phyloP scores from a whole-genome alignment of 2,888 invertebrate genomes.

The Rhingia campestris region DNA sequence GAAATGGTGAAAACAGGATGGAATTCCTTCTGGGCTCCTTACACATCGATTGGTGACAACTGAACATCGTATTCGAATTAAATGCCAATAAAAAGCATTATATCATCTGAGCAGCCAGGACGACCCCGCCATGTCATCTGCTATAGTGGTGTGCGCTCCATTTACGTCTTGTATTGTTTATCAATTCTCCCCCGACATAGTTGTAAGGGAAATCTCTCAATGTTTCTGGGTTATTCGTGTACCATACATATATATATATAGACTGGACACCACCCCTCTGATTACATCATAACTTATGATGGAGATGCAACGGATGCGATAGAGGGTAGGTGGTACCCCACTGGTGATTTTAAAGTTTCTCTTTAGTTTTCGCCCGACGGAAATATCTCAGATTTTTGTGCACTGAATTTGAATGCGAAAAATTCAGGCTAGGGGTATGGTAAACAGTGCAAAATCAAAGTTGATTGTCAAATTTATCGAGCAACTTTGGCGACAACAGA shows the following conservation, averaged over 20 bases:
- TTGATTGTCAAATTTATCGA: constrained; percentile 55
- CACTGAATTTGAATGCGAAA: constrained; percentile 47
- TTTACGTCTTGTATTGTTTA: constrained; percentile 48
- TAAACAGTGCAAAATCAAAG: constrained; percentile 57
- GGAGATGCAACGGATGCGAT: constrained; percentile 60
- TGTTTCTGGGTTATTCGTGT: constrained; percentile 17
- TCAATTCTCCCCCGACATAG: constrained; percentile 29
- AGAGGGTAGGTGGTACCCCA: constrained; percentile 23
- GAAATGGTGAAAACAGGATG: constrained; percentile 10
- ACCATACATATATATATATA: constrained; percentile 40
- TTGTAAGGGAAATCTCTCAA: background rate
- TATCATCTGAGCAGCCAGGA: constrained; percentile 1
- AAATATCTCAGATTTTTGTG: constrained; percentile 42
- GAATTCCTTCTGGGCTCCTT: constrained; percentile 13
- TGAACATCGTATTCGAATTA: constrained; percentile 55
- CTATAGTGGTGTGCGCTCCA: constrained; percentile 3
- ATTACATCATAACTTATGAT: constrained; percentile 65
- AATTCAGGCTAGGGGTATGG: constrained; percentile 16
- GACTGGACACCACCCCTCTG: constrained; percentile 8
- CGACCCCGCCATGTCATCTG: constrained; percentile 15
- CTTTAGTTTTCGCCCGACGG: constrained; percentile 6
- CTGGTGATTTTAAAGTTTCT: constrained; percentile 60
- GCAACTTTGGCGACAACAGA: constrained; percentile 67
- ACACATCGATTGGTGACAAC: constrained; percentile 53
- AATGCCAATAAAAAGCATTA: constrained; percentile 65